Conservation (phyloP, 2,113 vertebrate genomes). For the Romanogobio albipinnatus region DNA sequence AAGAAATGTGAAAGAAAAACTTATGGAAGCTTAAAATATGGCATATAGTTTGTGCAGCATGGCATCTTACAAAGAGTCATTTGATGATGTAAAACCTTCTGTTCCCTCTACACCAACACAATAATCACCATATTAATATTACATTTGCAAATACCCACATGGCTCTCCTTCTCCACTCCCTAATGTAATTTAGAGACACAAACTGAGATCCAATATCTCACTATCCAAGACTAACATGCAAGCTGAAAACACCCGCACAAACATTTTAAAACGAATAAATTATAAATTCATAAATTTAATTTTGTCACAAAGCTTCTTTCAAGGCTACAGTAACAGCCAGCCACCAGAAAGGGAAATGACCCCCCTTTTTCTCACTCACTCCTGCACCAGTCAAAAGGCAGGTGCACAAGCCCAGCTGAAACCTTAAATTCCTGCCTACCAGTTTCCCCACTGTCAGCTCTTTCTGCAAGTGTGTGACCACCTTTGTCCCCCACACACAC, state of each 20-base stretch:
- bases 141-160: not conserved
- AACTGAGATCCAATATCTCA: not conserved
- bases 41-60: not conserved
- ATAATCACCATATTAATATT: conserved; percentile 55
- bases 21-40: not conserved
- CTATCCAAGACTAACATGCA: not conserved
- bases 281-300: too few relatives aligned
- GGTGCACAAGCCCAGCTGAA: conserved; percentile 55
- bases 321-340: conserved; percentile 48
- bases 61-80: conserved; percentile 24
- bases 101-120: conserved; percentile 5
- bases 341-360: conserved; percentile 59
- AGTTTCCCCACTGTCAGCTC: conserved; percentile 59
- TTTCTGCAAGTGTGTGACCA: conserved; percentile 45
- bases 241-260: conserved; percentile 4
- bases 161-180: not conserved
- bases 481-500: conserved; percentile 29
- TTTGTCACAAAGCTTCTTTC: conserved; percentile 58
- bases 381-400: conserved; percentile 55
- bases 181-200: conserved; percentile 7
- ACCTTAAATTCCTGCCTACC: conserved; percentile 51
- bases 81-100: conserved; percentile 38
- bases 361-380: conserved; percentile 35
- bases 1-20: not conserved
- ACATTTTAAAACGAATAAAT: too few relatives aligned